Percentiles rank a stretch among this genome's conserved stretches.
Conservation (phyloP, 2,888 invertebrate species). For the Orchesellides sinensis region DNA sequence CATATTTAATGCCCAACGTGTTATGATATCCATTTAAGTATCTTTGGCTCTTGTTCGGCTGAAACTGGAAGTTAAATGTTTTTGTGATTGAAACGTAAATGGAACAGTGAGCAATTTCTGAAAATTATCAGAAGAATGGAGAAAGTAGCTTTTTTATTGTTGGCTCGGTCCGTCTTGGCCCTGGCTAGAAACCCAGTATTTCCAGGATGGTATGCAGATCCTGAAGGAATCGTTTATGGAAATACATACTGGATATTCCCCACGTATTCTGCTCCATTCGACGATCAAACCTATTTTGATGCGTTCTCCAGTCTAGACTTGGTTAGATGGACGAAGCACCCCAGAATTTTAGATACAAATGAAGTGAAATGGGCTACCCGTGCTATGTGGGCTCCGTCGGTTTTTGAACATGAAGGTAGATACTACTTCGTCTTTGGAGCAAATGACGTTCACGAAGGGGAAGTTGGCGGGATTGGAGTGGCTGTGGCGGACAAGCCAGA, state of each 20-base stretch:
- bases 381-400: conserved; percentile 70
- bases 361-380: conserved; percentile 63
- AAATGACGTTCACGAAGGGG: neutral
- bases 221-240: conserved; percentile 66
- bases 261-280: conserved; percentile 58
- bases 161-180: neutral
- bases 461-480: conserved; percentile 32
- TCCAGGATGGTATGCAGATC: conserved; percentile 68
- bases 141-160: neutral
- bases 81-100: no score
- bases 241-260: conserved; percentile 69
- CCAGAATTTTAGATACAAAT: conserved; percentile 54
- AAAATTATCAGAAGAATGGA: no score
- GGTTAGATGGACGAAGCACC: conserved; percentile 62
- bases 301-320: conserved; percentile 69
- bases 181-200: conserved; percentile 60
- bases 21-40: no score
- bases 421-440: neutral
- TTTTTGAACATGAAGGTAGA: conserved; percentile 54
- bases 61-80: no score
- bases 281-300: conserved; percentile 63
- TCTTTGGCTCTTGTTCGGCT: no score
- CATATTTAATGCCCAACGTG: no score
- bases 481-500: conserved; percentile 58
- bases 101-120: no score